Evolutionary conservation across 2,888 invertebrate species (phyloP).

Genomic region (Hirtodrosophila trivittata): DNA sequence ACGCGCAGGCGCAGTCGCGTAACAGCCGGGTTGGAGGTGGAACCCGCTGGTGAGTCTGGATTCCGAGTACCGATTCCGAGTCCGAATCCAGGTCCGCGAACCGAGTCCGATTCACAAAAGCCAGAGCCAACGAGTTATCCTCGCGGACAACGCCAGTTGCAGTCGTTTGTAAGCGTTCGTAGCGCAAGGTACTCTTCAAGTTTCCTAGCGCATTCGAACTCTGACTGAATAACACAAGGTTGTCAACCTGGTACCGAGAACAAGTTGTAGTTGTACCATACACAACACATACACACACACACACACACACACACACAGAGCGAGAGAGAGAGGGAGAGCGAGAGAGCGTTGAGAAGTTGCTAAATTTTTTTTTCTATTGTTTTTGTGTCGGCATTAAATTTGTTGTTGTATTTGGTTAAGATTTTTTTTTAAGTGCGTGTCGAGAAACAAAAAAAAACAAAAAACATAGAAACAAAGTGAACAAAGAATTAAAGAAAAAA

Average conservation of each 20-base stretch:
- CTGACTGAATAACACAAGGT: slow-evolving; percentile 61
- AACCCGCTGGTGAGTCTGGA: slow-evolving; percentile 17
- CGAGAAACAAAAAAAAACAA: slow-evolving; percentile 37
- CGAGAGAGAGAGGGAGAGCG: too few species aligned
- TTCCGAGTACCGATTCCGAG: slow-evolving; percentile 14
- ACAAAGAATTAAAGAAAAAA: slow-evolving; percentile 9
- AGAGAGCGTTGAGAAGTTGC: slow-evolving; percentile 23
- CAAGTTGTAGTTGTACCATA: slow-evolving; percentile 19
- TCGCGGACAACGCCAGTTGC: slow-evolving; percentile 51
- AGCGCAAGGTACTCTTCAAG: slow-evolving; percentile 70
- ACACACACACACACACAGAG: background rate
- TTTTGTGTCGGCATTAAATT: slow-evolving; percentile 59
- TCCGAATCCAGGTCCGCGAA: slow-evolving; percentile 4
- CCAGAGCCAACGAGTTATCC: slow-evolving; percentile 51
- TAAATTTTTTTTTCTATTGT: slow-evolving; percentile 41
- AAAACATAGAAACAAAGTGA: slow-evolving; percentile 5
- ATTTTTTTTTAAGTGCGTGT: slow-evolving; percentile 69
- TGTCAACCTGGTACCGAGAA: slow-evolving; percentile 45
- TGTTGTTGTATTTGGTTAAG: slow-evolving; percentile 47
- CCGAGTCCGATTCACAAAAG: slow-evolving; percentile 1
- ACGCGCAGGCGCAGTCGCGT: slow-evolving; percentile 41
- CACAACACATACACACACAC: slow-evolving; percentile 8
- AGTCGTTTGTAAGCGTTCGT: slow-evolving; percentile 78
- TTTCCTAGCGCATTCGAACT: slow-evolving; percentile 53
- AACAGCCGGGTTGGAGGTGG: slow-evolving; percentile 22